These are phyloP conservation scores for Eilema griseolum DNA, from an alignment of 2,888 invertebrate genomes.

Conservation along the genomic window DNA sequence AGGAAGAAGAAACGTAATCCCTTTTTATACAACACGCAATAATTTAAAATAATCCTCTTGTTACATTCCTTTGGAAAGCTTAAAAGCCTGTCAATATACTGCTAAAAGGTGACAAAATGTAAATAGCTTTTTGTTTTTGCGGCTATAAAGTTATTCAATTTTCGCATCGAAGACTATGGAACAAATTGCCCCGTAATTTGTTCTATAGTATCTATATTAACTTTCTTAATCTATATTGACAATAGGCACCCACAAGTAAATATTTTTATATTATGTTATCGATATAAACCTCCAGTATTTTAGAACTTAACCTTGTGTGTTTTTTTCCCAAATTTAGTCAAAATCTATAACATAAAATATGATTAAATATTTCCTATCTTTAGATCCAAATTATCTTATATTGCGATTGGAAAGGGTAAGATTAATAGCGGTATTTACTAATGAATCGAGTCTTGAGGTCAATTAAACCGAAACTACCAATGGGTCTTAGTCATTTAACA, in stretches of 20 bases:
- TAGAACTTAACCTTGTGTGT: background rate
- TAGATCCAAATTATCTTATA: no score
- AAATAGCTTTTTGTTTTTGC: constrained; percentile 32
- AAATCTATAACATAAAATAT: no score
- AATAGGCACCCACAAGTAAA: background rate
- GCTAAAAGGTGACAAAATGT: constrained; percentile 40
- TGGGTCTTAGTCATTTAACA: background rate
- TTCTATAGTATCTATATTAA: no score
- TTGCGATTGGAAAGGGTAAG: no score
- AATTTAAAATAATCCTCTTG: constrained; percentile 25
- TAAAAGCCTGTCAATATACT: constrained; percentile 52
- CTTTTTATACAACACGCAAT: constrained; percentile 21
- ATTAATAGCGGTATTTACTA: no score
- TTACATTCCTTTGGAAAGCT: constrained; percentile 36
- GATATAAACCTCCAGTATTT: background rate
- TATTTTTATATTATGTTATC: background rate
- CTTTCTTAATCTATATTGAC: no score
- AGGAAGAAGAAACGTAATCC: constrained; percentile 17
- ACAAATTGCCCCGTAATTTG: constrained; percentile 8
- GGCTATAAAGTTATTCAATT: constrained; percentile 26
- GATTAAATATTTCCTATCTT: no score
- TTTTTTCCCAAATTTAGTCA: background rate
- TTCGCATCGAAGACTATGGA: constrained; percentile 16
- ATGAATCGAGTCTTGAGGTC: no score
- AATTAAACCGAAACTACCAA: background rate